Evolutionary conservation across 92 coral and sea anemone species (phyloP), one percentile per base, ranked within the genome.

Genomic region (Epizoanthus illoricatus): DNA sequence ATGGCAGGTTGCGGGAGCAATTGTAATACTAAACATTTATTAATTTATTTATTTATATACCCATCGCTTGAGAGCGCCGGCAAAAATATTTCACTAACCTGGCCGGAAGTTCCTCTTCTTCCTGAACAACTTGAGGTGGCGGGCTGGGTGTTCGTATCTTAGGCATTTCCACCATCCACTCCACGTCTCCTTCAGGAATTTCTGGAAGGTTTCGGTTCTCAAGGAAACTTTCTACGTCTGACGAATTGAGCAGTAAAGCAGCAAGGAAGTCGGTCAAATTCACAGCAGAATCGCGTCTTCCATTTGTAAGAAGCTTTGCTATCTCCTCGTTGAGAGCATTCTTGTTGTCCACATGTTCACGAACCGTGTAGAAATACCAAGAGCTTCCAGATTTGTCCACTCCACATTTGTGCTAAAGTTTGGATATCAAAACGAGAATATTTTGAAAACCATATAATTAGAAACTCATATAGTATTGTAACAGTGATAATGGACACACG

Each of bases 261-360:
- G 73, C 84, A 69, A 94, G 89, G 64, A 94, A 94, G 86, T 83
- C 86, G 43, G 69, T 71, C 28, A 94, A 79, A 15, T 85, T 84
- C 7, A 82, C 83, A 12, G 86, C 81, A 40, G 49, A 62, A 60
- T 78, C 89, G n/a, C 65, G 84, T 73, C 81, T 80, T 67, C 87
- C 93, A 45, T 54, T 89, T 23, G 73, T 81, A 81, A 94, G 74
- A 36, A 92, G 86, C 58, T 90, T 87, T 18, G 92, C 89, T 47
- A 94, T 84, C 66, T 88, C 98, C 23, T 78, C 86, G 73, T 92
- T 90, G 65, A 94, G 55, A 7, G 86, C 89, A 43, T 83, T 83
- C 20, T 81, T 65, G 71, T 76, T 86, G 16, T 90, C 80, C n/a
- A 87, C 69, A n/a, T 84, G 72, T 16, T 81, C 86, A 18, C 86